A percentile compares a stretch with the other conserved stretches of the same genome.
Evolutionary conservation across 2,113 vertebrate genomes (phyloP).

Genomic region (Trachemys scripta): DNA sequence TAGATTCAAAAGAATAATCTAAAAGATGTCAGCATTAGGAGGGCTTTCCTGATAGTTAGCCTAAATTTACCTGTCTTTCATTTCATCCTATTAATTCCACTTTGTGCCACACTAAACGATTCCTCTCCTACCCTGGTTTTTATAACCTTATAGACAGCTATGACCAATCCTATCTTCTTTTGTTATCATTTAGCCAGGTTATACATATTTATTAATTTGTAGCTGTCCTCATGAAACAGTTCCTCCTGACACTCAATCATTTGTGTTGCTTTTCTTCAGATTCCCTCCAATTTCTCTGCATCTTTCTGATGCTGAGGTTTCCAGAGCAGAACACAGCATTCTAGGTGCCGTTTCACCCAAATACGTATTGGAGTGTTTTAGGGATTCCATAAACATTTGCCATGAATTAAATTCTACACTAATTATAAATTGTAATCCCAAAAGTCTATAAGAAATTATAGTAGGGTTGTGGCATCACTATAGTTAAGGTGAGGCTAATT

Average conservation of each 20-base stretch:
- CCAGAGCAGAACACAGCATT: neutral
- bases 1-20: neutral
- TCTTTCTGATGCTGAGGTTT: neutral
- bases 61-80: neutral
- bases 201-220: neutral
- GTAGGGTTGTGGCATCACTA: neutral
- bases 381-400: neutral
- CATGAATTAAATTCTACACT: neutral
- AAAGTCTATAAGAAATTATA: slow-evolving; percentile 21
- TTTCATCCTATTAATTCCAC: neutral
- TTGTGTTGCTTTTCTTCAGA: neutral
- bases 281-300: neutral
- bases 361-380: neutral
- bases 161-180: neutral
- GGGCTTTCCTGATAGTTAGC: neutral
- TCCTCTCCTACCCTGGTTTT: neutral
- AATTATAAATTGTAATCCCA: slow-evolving; percentile 19
- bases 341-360: neutral
- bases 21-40: neutral
- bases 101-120: neutral
- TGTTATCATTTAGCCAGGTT: neutral
- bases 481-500: neutral
- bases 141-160: neutral
- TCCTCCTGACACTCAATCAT: neutral
- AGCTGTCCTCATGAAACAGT: neutral